phyloP scores from a whole-genome alignment of 2,113 vertebrate genomes.

The Malurus cyaneus region DNA sequence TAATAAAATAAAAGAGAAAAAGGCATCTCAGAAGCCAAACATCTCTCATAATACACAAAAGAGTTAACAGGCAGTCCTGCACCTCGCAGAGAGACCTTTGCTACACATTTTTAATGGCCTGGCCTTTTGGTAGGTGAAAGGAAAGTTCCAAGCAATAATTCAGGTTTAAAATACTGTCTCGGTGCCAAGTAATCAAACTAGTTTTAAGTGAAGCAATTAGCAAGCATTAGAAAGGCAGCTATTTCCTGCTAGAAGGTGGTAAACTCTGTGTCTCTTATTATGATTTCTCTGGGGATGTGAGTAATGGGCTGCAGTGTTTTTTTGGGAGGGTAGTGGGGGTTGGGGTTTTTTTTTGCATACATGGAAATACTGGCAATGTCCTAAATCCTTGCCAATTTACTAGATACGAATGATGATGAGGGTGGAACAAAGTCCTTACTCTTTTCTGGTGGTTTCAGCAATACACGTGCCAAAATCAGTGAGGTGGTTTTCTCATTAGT shows the following conservation, averaged over 20 bases:
- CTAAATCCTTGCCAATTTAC: neutral
- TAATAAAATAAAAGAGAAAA: neutral
- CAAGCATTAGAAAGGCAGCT: conserved; percentile 57
- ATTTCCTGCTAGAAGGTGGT: conserved; percentile 58
- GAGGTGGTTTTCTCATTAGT: conserved; percentile 21
- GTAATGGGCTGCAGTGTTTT: neutral
- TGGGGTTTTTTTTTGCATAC: rapidly evolving
- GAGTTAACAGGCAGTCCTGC: neutral
- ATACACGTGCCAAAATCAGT: neutral
- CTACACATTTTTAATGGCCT: conserved; percentile 51
- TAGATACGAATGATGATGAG: neutral
- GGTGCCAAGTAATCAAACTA: conserved; percentile 54
- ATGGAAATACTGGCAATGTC: conserved; percentile 1
- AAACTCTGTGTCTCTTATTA: conserved; percentile 32
- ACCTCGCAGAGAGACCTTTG: neutral
- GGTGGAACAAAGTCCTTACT: conserved; percentile 4
- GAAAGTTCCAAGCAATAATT: conserved; percentile 55
- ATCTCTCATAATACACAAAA: neutral
- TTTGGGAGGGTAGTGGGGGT: rapidly evolving
- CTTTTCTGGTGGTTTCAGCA: conserved; percentile 3
- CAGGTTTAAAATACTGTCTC: conserved; percentile 38
- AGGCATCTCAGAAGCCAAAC: neutral
- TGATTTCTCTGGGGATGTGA: conserved; percentile 54
- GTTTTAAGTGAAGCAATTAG: conserved; percentile 65
- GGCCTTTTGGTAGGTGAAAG: conserved; percentile 52